phyloP scores from a whole-genome alignment of 2,888 invertebrate species.

The Schizaphis graminum region DNA sequence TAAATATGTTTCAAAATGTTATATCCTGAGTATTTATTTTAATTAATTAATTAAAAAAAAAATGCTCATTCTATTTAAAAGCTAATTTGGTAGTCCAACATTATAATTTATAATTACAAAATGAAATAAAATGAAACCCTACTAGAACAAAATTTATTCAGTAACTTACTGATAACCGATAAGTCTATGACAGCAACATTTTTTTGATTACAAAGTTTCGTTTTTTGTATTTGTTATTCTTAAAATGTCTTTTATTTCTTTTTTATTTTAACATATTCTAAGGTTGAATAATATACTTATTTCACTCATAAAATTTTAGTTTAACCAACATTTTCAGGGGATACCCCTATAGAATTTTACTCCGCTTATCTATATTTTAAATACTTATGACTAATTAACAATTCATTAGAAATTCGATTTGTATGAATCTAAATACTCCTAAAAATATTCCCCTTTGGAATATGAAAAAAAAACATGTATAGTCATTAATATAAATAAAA shows the following conservation, averaged over 20 bases:
- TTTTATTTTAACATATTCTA: neutral
- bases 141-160: neutral
- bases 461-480: neutral
- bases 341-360: neutral
- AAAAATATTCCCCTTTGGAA: neutral
- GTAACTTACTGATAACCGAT: neutral
- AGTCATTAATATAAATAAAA: neutral
- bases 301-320: neutral
- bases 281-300: neutral
- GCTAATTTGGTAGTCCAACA: neutral
- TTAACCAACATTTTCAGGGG: neutral
- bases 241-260: neutral
- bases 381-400: neutral
- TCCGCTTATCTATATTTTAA: neutral
- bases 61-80: neutral
- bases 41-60: neutral
- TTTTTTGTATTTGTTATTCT: neutral
- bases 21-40: neutral
- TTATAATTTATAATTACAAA: neutral
- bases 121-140: neutral
- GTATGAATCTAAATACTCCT: neutral
- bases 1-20: neutral
- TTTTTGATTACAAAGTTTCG: neutral
- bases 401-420: neutral
- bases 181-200: neutral